Evolutionary conservation across 2,113 vertebrate species (phyloP), one percentile per base, ranked within the genome.

Genomic region (Calidris pugnax): DNA sequence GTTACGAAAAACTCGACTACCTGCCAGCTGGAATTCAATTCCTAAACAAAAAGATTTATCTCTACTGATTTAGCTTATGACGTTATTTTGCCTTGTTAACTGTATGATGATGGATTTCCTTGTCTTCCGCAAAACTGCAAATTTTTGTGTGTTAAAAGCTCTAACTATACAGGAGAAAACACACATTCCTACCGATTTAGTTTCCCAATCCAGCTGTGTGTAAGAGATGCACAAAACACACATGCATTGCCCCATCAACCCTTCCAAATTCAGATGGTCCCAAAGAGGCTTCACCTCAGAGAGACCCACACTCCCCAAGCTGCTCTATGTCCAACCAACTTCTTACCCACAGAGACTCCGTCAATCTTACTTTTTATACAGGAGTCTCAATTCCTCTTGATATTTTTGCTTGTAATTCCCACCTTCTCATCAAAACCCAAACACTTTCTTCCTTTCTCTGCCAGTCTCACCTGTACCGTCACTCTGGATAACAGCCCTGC

Each of bases 331-430:
- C 21, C 85, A 14, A 7, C 78, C 64, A 57, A 14, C 69, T 50
- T 13, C 91, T 22, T 53, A 11, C 6, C 76, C 8, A 15, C 68
- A 56, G 1, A 0, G 28, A 1, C 15, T 60, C 57, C 30, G 47
- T 2, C 17, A 0, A 7, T 3, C 56, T 63, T 10, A 2, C 26
- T 26, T 18, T 32, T 68, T 1, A 4, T 4, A 27, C 27, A 5
- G 23, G 19, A 82, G 16, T 24, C 39, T 37, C 43, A 22, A 27
- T 14, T 53, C 37, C 53, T 37, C 30, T 33, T 50, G 43, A 24
- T 4, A 14, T n/a, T 33, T 45, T 30, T 39, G 39, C 33, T 37
- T 35, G 8, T 28, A 64, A 78, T 71, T 77, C 16, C 37, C n/a
- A 74, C 30, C 56, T 78, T 60, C 67, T n/a, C 45, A 37, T 69